Evolutionary conservation across 2,113 vertebrate species (phyloP), one percentile per base, ranked within the genome.

Genomic region (Columbina picui): DNA sequence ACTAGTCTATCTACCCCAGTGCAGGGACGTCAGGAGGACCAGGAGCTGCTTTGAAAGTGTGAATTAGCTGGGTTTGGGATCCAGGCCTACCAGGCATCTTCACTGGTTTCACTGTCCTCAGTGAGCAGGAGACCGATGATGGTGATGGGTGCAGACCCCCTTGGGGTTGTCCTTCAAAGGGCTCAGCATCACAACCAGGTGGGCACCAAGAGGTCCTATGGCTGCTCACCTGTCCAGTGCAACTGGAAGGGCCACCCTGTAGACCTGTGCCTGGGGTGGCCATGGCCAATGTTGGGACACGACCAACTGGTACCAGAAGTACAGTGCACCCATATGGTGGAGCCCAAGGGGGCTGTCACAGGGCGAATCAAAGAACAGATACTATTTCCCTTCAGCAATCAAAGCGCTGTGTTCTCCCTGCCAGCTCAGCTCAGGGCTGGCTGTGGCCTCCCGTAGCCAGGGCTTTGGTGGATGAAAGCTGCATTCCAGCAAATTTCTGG

Each of bases 301-400:
- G 50, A 55, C 34, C 65, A 39, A 12, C 5, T 34, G 23, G 30
- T 0, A 0, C 75, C 27, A 22, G 20, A 65, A 34, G 21, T 61
- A 9, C 45, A 12, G 22, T 27, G 29, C 9, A 36, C 32, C n/a
- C 63, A 0, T 10, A 2, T 0, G 1, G 27, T 27, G 16, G 12
- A 83, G 39, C 23, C 22, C 73, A 36, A 52, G 20, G 19, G 85
- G 65, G 39, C 52, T 65, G 21, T 74, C 79, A 26, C 0, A 0
- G 69, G 16, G 18, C 49, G 27, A 20, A 36, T 84, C 68, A 15
- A 55, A 71, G 36, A 68, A 38, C 18, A 76, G 74, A 59, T 32
- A 56, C 18, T 12, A 15, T 71, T 45, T n/a, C 68, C 52, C 45
- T 77, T 53, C 53, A 56, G n/a, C 73, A 68, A 0, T 36, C 76